Evolutionary conservation across 2,888 invertebrate species (phyloP).

Genomic region (Polyploca ridens): DNA sequence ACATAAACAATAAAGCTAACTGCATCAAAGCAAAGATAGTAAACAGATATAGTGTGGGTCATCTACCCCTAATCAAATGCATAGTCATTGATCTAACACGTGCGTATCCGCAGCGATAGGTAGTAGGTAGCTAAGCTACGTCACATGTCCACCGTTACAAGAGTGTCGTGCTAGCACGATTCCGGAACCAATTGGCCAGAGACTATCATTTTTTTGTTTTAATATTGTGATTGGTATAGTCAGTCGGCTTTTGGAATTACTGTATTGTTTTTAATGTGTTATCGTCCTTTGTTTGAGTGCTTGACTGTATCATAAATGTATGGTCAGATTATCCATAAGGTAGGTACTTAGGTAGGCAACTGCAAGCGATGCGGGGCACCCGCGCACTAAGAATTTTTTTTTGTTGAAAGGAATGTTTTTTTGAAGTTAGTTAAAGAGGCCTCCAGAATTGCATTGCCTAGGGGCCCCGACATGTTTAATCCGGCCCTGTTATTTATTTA

Average conservation of each 20-base stretch:
- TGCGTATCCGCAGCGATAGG: not conserved
- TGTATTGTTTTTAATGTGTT: not conserved
- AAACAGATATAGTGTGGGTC: not conserved
- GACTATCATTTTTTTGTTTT: not conserved
- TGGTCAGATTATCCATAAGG: too few relatives aligned
- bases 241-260: not conserved
- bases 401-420: too few relatives aligned
- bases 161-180: not conserved
- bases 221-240: not conserved
- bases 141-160: not conserved
- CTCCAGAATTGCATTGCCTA: too few relatives aligned
- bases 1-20: too few relatives aligned
- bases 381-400: too few relatives aligned
- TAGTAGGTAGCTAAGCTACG: not conserved
- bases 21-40: not conserved
- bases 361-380: too few relatives aligned
- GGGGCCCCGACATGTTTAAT: too few relatives aligned
- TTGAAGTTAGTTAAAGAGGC: too few relatives aligned
- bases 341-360: too few relatives aligned
- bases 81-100: constrained; percentile 3
- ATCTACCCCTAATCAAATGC: not conserved
- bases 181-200: not conserved
- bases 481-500: too few relatives aligned
- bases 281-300: too few relatives aligned
- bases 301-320: too few relatives aligned